Percentiles rank a stretch among this genome's conserved stretches.
Evolutionary conservation across 2,113 vertebrate genomes (phyloP).

Genomic region (Urocynchramus pylzowi): DNA sequence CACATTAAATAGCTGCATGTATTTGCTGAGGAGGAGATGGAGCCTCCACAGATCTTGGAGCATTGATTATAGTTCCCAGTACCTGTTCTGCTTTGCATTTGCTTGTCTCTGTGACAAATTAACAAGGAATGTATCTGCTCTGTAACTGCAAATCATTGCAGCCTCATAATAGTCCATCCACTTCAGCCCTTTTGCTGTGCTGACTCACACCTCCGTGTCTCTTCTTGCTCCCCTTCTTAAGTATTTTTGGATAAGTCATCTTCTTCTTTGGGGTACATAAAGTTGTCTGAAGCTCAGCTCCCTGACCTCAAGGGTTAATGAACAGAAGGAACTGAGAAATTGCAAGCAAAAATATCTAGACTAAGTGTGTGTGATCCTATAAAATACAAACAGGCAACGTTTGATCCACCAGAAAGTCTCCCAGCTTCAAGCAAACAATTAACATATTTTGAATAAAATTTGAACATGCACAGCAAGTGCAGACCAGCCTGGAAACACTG

Average conservation of each 20-base stretch:
- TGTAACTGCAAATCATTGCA: neutral
- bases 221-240: neutral
- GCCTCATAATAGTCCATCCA: neutral
- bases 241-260: neutral
- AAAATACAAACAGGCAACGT: neutral
- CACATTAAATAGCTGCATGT: neutral
- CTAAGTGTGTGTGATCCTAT: neutral
- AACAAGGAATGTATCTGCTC: neutral
- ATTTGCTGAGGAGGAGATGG: neutral
- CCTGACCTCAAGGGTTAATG: neutral
- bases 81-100: neutral
- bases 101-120: neutral
- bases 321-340: neutral
- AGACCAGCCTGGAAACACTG: neutral
- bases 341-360: neutral
- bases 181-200: neutral
- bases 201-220: neutral
- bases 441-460: neutral
- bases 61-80: neutral
- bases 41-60: neutral
- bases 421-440: neutral
- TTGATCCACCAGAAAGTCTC: neutral
- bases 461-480: neutral
- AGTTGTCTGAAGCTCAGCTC: neutral
- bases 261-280: neutral